Evolutionary conservation across 2,113 vertebrate species (phyloP), one percentile per base, ranked within the genome.

Genomic region (Sorex araneus): DNA sequence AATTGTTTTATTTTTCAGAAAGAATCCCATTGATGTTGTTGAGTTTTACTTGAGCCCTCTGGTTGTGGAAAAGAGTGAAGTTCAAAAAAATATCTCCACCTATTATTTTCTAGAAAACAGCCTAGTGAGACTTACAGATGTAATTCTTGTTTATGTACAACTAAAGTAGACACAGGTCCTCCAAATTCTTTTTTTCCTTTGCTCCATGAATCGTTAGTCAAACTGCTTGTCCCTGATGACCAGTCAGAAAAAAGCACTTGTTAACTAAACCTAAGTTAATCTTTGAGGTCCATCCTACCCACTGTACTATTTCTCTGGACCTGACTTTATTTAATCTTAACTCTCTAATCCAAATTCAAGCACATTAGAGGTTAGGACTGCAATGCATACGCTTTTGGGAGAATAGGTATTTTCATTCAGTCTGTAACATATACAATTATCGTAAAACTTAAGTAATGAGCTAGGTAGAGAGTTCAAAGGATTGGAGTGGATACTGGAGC

Each of bases 1-100:
- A 36, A 40, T 40, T 40, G 3, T 40, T 40, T 40, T n/a, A n/a
- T n/a, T n/a, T n/a, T n/a, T n/a, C n/a, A n/a, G n/a, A 40, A 40
- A 40, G 7, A 40, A 40, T 40, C 40, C 40, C 7, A 40, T 57
- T 76, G 7, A 73, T n/a, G 16, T 40, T 60, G 30, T 34, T 66
- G 43, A 95, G 76, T 81, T 90, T 84, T 83, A 91, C 34, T 16
- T 66, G 50, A 87, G 15, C 15, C 45, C 67, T 36, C 30, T 86
- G 40, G 81, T 77, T 11, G 64, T 75, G 32, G 85, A 76, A 91
- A 85, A 71, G 30, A 28, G 19, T 36, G 63, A 70, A 81, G 16
- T 1, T 67, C 80, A 70, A 32, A 57, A 83, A 66, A 64, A 27
- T 23, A 64, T 23, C 34, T 6, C 18, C 1, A 28, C 3, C 8